Evolutionary conservation across 1,140 invertebrate species (phyloP).

Genomic region (Heliconius hermathena): DNA sequence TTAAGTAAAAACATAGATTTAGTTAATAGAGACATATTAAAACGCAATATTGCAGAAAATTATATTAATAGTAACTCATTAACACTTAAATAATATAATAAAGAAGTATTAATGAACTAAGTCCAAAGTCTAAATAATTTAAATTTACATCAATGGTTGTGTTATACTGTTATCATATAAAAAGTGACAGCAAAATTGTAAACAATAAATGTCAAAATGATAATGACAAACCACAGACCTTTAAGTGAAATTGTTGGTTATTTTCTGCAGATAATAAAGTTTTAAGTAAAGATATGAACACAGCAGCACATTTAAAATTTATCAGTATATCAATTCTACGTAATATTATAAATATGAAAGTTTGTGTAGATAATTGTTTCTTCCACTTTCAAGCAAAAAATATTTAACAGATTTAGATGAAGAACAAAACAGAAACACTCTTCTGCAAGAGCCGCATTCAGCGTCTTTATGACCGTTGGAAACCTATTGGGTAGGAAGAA

Average conservation of each 20-base stretch:
- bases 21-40: not conserved
- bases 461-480: too few relatives aligned
- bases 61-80: not conserved
- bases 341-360: too few relatives aligned
- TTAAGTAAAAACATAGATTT: conserved; percentile 26
- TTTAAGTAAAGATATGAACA: not conserved
- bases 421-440: too few relatives aligned
- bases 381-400: too few relatives aligned
- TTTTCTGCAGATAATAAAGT: not conserved
- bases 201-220: not conserved
- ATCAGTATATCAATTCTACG: too few relatives aligned
- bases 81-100: not conserved
- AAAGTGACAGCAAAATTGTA: not conserved
- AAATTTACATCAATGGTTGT: not conserved
- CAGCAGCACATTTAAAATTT: too few relatives aligned
- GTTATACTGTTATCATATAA: not conserved
- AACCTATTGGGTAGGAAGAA: too few relatives aligned
- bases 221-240: not conserved
- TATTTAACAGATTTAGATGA: too few relatives aligned
- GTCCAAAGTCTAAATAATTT: conserved; percentile 1
- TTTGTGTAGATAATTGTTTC: too few relatives aligned
- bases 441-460: too few relatives aligned
- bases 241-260: not conserved
- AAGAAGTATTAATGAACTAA: not conserved
- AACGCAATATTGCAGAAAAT: not conserved